phyloP scores from a whole-genome alignment of 2,888 invertebrate genomes.

The Trissolcus brochymenae region DNA sequence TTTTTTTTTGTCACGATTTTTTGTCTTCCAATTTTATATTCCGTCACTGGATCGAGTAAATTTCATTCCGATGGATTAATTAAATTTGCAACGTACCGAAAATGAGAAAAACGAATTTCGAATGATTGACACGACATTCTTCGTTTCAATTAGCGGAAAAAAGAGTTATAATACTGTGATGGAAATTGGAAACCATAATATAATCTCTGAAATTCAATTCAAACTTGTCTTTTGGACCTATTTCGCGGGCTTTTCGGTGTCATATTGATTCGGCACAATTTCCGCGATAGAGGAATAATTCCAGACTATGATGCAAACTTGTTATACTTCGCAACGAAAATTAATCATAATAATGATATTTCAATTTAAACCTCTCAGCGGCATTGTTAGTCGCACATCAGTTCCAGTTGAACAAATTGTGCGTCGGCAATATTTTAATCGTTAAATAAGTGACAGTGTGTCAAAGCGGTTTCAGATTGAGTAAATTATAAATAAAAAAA shows the following conservation, averaged over 20 bases:
- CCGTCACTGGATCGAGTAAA: no score
- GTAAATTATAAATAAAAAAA: background rate
- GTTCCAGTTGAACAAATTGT: conserved; percentile 17
- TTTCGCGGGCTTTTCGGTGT: conserved; percentile 63
- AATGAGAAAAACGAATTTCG: no score
- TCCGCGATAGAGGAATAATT: conserved; percentile 32
- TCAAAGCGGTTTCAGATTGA: conserved; percentile 3
- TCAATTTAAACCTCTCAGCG: conserved; percentile 35
- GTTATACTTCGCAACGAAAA: conserved; percentile 29
- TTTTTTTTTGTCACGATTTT: no score
- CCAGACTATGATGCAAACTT: conserved; percentile 24
- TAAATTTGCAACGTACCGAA: background rate
- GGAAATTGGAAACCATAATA: conserved; percentile 14
- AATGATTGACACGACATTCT: no score
- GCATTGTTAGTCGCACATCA: conserved; percentile 26
- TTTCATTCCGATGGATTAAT: no score
- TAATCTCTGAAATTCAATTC: conserved; percentile 62
- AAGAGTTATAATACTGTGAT: no score
- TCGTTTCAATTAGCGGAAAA: no score
- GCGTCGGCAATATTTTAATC: conserved; percentile 24
- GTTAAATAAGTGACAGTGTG: conserved; percentile 19
- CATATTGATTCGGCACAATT: conserved; percentile 52
- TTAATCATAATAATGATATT: conserved; percentile 48
- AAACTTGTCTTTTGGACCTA: conserved; percentile 65
- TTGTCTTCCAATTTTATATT: no score